Percentiles rank a stretch among this genome's conserved stretches.
Conservation (phyloP, 2,113 vertebrate species). For the Chloebia gouldiae region DNA sequence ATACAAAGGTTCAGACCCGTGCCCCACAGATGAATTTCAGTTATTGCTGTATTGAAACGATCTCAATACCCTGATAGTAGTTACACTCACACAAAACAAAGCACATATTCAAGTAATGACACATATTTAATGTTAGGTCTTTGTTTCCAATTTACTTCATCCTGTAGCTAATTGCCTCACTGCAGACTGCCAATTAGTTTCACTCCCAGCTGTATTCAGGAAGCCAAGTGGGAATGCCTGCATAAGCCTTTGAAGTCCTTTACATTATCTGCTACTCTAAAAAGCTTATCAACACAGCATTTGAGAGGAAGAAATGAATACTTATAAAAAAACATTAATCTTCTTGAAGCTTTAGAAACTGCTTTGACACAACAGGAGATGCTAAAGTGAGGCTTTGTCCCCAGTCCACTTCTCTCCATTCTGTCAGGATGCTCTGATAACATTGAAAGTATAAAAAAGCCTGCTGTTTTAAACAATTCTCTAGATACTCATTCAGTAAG, state of each 20-base stretch:
- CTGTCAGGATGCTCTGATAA: neutral
- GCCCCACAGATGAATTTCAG: neutral
- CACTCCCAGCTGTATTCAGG: slow-evolving; percentile 16
- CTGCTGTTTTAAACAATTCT: neutral
- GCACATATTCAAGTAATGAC: neutral
- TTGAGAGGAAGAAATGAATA: slow-evolving; percentile 22
- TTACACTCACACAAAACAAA: neutral
- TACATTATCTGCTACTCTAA: slow-evolving; percentile 39
- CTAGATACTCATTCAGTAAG: neutral
- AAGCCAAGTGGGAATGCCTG: neutral
- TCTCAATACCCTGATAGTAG: neutral
- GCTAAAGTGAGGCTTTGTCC: neutral
- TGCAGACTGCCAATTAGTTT: slow-evolving; percentile 25
- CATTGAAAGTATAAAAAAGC: neutral
- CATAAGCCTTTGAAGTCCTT: slow-evolving; percentile 37
- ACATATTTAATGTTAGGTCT: neutral
- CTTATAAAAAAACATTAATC: slow-evolving; percentile 4
- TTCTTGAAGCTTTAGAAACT: neutral
- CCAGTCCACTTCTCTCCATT: neutral
- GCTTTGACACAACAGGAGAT: neutral
- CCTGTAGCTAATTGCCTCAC: slow-evolving; percentile 17
- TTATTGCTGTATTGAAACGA: neutral
- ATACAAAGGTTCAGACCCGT: neutral
- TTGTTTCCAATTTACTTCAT: slow-evolving; percentile 14
- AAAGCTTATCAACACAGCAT: neutral